phyloP scores from a whole-genome alignment of 2,888 invertebrate species.

The Hypomecis atomaria region DNA sequence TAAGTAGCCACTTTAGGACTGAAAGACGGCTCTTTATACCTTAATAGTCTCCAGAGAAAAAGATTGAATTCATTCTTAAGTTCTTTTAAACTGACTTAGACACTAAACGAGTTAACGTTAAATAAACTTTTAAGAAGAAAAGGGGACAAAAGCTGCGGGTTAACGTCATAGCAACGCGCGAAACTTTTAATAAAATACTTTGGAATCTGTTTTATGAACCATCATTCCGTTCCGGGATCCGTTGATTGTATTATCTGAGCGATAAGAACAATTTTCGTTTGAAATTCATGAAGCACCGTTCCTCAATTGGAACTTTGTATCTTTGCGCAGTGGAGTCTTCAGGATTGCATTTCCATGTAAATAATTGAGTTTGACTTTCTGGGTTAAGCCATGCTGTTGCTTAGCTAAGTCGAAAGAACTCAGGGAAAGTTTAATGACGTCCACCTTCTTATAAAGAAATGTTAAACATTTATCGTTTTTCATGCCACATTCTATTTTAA shows the following conservation, averaged over 20 bases:
- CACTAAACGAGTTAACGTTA: slow-evolving; percentile 57
- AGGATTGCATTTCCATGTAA: slow-evolving; percentile 32
- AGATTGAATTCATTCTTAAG: slow-evolving; percentile 61
- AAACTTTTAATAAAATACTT: slow-evolving; percentile 64
- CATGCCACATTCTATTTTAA: slow-evolving; percentile 2
- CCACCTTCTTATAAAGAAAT: slow-evolving; percentile 4
- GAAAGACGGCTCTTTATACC: slow-evolving; percentile 52
- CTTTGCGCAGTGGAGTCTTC: slow-evolving; percentile 19
- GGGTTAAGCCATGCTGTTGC: slow-evolving; percentile 20
- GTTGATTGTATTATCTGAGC: slow-evolving; percentile 33
- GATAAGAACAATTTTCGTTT: slow-evolving; percentile 39
- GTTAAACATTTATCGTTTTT: not conserved
- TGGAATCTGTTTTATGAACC: slow-evolving; percentile 53
- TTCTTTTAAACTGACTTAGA: slow-evolving; percentile 56
- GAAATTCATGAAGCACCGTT: slow-evolving; percentile 32
- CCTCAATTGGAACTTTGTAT: slow-evolving; percentile 34
- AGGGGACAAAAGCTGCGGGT: slow-evolving; percentile 49
- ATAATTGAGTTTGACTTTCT: slow-evolving; percentile 33
- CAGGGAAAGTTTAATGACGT: slow-evolving; percentile 12
- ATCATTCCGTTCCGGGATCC: slow-evolving; percentile 38
- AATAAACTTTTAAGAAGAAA: slow-evolving; percentile 55
- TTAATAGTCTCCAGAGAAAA: slow-evolving; percentile 54
- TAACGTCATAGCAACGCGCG: slow-evolving; percentile 56
- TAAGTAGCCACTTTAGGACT: slow-evolving; percentile 48
- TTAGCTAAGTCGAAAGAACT: slow-evolving; percentile 16